Base-by-base conservation (phyloP, 2,113 vertebrate species). In the Arenaria interpres region DNA sequence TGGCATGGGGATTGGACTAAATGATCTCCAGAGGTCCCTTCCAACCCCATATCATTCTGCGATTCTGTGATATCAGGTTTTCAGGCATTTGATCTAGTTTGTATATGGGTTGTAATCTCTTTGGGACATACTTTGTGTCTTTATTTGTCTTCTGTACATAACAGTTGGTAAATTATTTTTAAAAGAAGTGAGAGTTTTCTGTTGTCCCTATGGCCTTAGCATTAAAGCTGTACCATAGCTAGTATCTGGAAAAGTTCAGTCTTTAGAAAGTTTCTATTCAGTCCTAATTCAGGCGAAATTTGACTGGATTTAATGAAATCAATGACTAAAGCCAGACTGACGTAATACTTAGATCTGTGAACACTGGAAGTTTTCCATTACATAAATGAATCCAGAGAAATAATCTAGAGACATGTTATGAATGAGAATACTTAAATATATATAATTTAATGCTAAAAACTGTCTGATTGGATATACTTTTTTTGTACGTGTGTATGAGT, bases 301-400 rank as follows among this genome's bases (percentile, higher is more conserved):
- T 66, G 32, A 72, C 24, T 59, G 35, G 28, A 67, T 88, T 73
- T 43, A 54, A 74, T 32, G 50, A 88, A 85, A 93, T 74, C 50
- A 39, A 63, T 93, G 63, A 66, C 63, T 93, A 81, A 97, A 91
- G 73, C 37, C 76, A 80, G 67, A 68, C 28, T 91, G 90, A 91
- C 0, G 27, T 51, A 77, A 88, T 21, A 74, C 59, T 64, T 62
- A 37, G 12, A 76, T 59, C 63, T 84, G 85, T 63, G 75, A 94
- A 83, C 45, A 63, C 41, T 76, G 59, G 12, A 71, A 92, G 3
- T 43, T 91, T 95, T 95, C 92, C 82, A 35, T 92, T 72, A 93
- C 3, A 0, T 77, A 90, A 90, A 85, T 72, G 68, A 86, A 88
- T 33, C 25, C 80, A 81, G 51, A 84, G 60, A 46, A 89, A 66